Evolutionary conservation across 1,140 invertebrate species (phyloP), one percentile per base, ranked within the genome.

Genomic region (Trissolcus basalis): DNA sequence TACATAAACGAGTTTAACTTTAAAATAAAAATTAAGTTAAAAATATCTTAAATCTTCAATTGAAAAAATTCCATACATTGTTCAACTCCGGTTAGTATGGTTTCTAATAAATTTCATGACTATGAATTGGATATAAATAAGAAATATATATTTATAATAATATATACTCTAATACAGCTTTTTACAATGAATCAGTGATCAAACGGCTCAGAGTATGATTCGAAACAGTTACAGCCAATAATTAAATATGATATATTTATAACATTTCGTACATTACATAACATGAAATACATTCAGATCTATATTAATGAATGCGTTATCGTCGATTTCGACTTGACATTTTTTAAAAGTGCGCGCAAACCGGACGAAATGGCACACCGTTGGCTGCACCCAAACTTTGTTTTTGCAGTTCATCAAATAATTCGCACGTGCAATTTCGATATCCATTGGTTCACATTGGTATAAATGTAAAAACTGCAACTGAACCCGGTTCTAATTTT

Each of bases 141-240:
- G 74, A 67, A 77, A 71, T 61, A 71, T 68, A 75, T 71, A 55
- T 71, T 67, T 77, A 48, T 63, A 65, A 70, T 65, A 61, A 50
- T 51, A 56, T 51, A 56, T 74, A 67, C 19, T 74, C 63, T 74
- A 77, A 71, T 71, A 77, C 68, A 77, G 54, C 60, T 67, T 67
- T 67, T 70, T 77, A 71, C 65, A 77, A 61, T 76, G 8, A 60
- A 14, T 63, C 60, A 48, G n/a, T 64, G 51, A 51, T 72, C 16
- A 69, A 67, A 68, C 54, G 43, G 14, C 33, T 44, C 68, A 59
- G 44, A 74, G 36, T 48, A 55, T 74, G 16, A 70, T 39, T 81
- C 47, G 58, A 80, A 61, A 81, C 72, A 76, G 64, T 77, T 78
- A 79, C 73, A 81, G 67, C 64, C 75, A 77, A 78, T 80, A 81